phyloP scores from a whole-genome alignment of 2,797 vertebrate species.

The Amblyopsis hoosieri region DNA sequence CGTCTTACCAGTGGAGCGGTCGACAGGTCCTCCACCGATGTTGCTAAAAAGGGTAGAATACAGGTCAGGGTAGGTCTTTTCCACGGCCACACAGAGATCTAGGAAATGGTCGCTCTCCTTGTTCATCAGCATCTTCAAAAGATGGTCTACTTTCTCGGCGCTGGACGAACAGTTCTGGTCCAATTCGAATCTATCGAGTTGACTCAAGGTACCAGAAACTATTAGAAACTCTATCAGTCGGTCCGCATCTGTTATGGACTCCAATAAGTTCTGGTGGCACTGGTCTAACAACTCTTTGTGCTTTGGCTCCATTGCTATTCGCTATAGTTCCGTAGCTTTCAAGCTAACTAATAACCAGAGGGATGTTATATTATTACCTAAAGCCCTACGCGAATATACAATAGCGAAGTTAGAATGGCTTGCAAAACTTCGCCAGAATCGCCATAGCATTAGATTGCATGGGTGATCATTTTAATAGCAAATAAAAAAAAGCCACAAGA shows the following conservation, averaged over 20 bases:
- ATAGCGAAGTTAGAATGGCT: slow-evolving; percentile 72
- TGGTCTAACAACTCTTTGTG: slow-evolving; percentile 95
- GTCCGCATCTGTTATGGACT: slow-evolving; percentile 93
- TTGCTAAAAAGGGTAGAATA: slow-evolving; percentile 85
- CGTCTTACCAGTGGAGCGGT: slow-evolving; percentile 79
- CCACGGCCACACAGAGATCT: slow-evolving; percentile 93
- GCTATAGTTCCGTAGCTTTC: slow-evolving; percentile 79
- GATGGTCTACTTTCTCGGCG: slow-evolving; percentile 90
- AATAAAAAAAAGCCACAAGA: slow-evolving; percentile 77
- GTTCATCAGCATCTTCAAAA: slow-evolving; percentile 91
- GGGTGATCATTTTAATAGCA: slow-evolving; percentile 73
- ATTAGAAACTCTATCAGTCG: slow-evolving; percentile 89
- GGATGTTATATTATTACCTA: slow-evolving; percentile 61
- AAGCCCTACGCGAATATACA: slow-evolving; percentile 68
- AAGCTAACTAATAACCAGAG: slow-evolving; percentile 69
- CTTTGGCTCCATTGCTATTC: slow-evolving; percentile 90
- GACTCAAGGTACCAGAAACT: slow-evolving; percentile 87
- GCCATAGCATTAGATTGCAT: slow-evolving; percentile 71
- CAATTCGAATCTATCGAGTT: slow-evolving; percentile 86
- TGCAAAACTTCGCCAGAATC: slow-evolving; percentile 74
- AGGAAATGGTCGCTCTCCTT: slow-evolving; percentile 97
- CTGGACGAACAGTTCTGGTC: slow-evolving; percentile 85
- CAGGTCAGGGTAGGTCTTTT: slow-evolving; percentile 96
- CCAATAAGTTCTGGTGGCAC: slow-evolving; percentile 92
- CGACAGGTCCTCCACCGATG: slow-evolving; percentile 84